phyloP scores from a whole-genome alignment of 2,113 vertebrate genomes.

The Phocoena sinus region DNA sequence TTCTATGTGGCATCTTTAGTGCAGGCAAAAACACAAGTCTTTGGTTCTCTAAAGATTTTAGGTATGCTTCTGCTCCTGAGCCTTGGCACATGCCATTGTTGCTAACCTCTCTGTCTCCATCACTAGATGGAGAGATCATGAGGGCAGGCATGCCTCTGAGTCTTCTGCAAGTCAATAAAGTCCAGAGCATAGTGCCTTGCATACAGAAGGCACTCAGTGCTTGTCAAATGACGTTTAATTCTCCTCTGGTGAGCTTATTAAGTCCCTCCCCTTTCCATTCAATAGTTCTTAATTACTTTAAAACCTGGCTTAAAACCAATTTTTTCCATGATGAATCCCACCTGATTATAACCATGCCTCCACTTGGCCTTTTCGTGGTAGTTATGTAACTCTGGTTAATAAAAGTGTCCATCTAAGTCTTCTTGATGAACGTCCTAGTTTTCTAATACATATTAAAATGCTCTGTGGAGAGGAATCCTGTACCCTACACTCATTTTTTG shows the following conservation, averaged over 20 bases:
- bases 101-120: not conserved
- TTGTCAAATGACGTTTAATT: not conserved
- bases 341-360: not conserved
- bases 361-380: not conserved
- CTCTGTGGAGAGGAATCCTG: not conserved
- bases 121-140: not conserved
- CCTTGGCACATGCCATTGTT: not conserved
- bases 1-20: not conserved
- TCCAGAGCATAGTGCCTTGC: not conserved
- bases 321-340: not conserved
- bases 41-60: not conserved
- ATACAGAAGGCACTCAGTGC: not conserved
- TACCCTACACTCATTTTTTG: not conserved
- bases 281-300: slow-evolving; percentile 18
- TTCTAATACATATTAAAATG: not conserved
- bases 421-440: not conserved
- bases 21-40: not conserved
- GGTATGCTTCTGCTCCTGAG: not conserved
- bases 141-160: not conserved
- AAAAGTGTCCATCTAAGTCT: not conserved
- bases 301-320: not conserved
- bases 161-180: not conserved
- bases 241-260: not conserved
- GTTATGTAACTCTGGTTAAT: not conserved
- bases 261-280: not conserved